phyloP scores from a whole-genome alignment of 2,113 vertebrate genomes.

The Vulpes ferrilata region DNA sequence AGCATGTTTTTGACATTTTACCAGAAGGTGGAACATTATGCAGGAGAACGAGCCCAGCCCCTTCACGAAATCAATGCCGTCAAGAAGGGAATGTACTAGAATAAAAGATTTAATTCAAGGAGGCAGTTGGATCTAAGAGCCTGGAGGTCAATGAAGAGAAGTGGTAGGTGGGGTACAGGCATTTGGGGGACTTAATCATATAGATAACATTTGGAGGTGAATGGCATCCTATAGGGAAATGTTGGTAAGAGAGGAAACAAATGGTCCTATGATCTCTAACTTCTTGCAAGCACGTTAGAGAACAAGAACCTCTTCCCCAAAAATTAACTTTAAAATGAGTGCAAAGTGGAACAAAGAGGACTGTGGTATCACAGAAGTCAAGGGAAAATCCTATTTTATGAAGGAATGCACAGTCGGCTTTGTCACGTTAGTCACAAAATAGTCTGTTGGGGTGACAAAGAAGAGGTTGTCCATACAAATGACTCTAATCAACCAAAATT shows the following conservation, averaged over 20 bases:
- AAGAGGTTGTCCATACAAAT: neutral
- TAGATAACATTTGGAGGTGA: neutral
- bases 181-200: neutral
- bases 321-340: neutral
- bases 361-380: accelerated
- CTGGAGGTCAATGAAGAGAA: neutral
- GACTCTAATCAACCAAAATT: neutral
- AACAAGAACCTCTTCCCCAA: neutral
- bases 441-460: neutral
- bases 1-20: neutral
- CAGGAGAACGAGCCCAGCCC: neutral
- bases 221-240: neutral
- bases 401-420: neutral
- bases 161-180: neutral
- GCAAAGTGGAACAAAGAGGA: accelerated
- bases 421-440: neutral
- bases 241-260: neutral
- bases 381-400: neutral
- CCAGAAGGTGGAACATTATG: neutral
- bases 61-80: neutral
- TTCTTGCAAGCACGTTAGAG: neutral
- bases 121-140: neutral
- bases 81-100: neutral
- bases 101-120: neutral
- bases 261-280: neutral